Conservation (phyloP, 2,888 invertebrate genomes). For the Drosophila tanythrix region DNA sequence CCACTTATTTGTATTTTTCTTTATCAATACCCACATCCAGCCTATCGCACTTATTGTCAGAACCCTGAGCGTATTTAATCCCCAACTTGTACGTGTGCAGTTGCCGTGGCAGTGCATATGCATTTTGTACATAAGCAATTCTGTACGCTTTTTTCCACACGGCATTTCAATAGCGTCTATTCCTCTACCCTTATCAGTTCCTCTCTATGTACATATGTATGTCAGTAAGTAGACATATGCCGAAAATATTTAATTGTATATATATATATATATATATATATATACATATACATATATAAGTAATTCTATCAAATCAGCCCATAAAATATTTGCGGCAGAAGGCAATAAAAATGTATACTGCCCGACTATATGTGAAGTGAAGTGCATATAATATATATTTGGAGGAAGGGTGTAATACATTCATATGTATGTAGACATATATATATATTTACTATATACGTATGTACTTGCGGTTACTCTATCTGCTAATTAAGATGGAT, state of each 20-base stretch:
- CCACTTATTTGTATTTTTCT: not conserved
- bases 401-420: not conserved
- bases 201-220: conserved; percentile 12
- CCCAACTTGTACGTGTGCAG: conserved; percentile 32
- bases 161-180: conserved; percentile 34
- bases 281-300: not conserved
- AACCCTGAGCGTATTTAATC: conserved; percentile 21
- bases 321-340: conserved; percentile 44
- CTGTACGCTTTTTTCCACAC: conserved; percentile 11
- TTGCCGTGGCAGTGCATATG: not conserved
- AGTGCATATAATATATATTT: not conserved
- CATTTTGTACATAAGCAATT: not conserved
- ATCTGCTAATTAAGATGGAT: conserved; percentile 7
- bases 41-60: conserved; percentile 12
- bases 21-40: conserved; percentile 15
- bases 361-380: conserved; percentile 13
- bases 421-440: too few relatives aligned
- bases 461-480: conserved; percentile 37
- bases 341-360: conserved; percentile 54
- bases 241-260: too few relatives aligned
- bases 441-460: not conserved
- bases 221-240: not conserved
- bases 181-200: conserved; percentile 41
- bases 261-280: conserved; percentile 2
- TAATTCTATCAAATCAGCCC: conserved; percentile 29